phyloP scores from a whole-genome alignment of 2,797 vertebrate genomes.

The Eutrigla gurnardus region DNA sequence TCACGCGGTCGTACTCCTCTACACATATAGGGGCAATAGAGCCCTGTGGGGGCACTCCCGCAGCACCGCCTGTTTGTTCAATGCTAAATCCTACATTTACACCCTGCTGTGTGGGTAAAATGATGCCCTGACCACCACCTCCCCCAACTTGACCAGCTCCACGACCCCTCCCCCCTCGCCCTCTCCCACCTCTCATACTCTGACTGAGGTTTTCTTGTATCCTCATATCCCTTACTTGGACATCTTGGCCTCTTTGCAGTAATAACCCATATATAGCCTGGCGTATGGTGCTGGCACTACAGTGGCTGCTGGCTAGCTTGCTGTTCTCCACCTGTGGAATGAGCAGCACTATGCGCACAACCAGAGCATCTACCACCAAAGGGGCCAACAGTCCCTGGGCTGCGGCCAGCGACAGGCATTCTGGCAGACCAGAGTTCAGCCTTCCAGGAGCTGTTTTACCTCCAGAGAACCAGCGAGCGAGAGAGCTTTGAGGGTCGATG shows the following conservation, averaged over 20 bases:
- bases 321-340: conserved; percentile 92
- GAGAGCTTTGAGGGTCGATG: conserved; percentile 78
- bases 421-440: conserved; percentile 72
- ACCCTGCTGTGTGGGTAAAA: conserved; percentile 28
- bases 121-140: conserved; percentile 29
- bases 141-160: conserved; percentile 25
- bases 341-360: conserved; percentile 87
- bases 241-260: conserved; percentile 49
- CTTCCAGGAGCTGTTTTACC: conserved; percentile 46
- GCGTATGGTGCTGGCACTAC: conserved; percentile 85
- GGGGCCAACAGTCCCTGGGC: conserved; percentile 84
- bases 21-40: conserved; percentile 60
- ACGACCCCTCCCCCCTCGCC: conserved; percentile 32
- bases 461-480: conserved; percentile 86
- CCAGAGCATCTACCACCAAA: conserved; percentile 84
- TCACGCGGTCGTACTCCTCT: conserved; percentile 89
- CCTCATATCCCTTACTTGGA: background rate
- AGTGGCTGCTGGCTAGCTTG: conserved; percentile 86
- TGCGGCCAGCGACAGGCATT: conserved; percentile 81
- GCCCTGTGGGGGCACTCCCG: conserved; percentile 20
- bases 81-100: conserved; percentile 55
- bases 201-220: conserved; percentile 27
- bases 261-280: conserved; percentile 90
- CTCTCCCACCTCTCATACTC: conserved; percentile 55
- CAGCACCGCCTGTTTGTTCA: conserved; percentile 28